These are phyloP conservation scores for Hafferia zeledoni DNA, from an alignment of 2,797 vertebrate species.

Conservation along the genomic window DNA sequence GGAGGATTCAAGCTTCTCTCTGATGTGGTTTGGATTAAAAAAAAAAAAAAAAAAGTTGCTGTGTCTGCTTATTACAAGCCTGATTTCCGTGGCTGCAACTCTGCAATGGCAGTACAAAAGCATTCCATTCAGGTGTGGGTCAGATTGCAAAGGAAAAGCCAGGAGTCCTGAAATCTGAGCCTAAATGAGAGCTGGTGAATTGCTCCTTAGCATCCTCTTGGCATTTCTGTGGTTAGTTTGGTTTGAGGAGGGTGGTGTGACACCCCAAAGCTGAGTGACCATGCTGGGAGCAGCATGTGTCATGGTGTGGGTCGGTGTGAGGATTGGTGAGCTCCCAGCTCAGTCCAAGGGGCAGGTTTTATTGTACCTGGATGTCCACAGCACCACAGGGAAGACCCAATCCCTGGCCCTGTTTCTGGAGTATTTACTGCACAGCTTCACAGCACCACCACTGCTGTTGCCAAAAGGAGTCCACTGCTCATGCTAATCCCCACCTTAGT, in stretches of 20 bases:
- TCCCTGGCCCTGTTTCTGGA: not conserved
- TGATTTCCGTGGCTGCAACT: not conserved
- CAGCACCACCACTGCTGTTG: not conserved
- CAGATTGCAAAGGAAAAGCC: not conserved
- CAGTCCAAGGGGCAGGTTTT: not conserved
- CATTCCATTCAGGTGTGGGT: not conserved
- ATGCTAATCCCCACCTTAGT: constrained; percentile 48
- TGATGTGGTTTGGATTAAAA: constrained; percentile 22
- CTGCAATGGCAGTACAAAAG: not conserved
- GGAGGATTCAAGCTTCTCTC: constrained; percentile 5
- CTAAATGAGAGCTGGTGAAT: not conserved
- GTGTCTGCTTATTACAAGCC: not conserved
- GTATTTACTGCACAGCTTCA: not conserved
- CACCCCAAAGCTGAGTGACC: not conserved
- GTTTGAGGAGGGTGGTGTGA: not conserved
- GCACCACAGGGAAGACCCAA: not conserved
- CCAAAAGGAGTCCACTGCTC: not conserved
- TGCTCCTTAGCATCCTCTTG: not conserved
- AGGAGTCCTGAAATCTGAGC: not conserved
- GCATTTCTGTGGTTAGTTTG: accelerated
- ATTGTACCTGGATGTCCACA: accelerated
- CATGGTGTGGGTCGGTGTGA: not conserved
- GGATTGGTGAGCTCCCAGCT: accelerated
- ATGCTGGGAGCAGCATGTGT: accelerated
- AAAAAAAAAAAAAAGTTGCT: not conserved